A percentile compares a stretch with the other conserved stretches of the same genome.
Evolutionary conservation across 1,140 invertebrate genomes (phyloP).

Genomic region (Zaprionus vittiger): DNA sequence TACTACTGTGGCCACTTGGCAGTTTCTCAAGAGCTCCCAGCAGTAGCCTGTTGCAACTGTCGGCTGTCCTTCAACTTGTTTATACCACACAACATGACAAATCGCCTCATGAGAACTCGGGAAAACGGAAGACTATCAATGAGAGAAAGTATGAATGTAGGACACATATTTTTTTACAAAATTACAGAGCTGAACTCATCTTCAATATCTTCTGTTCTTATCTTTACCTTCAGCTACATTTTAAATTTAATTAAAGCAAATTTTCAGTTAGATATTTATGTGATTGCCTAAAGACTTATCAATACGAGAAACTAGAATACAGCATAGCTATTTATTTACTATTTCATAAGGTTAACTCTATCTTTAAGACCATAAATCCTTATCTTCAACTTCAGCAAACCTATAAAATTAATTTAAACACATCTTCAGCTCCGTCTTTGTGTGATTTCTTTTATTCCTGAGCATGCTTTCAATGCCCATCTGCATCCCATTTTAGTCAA

Average conservation of each 20-base stretch:
- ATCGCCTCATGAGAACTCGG: background rate
- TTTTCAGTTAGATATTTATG: background rate
- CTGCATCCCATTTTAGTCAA: conserved; percentile 12
- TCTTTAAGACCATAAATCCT: background rate
- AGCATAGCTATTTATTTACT: background rate
- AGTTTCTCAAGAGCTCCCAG: conserved; percentile 11
- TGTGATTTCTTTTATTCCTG: background rate
- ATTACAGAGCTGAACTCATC: background rate
- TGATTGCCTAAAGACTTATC: background rate
- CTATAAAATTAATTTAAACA: background rate
- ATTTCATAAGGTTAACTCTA: background rate
- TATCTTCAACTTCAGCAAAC: background rate
- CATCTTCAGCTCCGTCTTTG: background rate
- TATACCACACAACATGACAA: background rate
- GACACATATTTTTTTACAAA: background rate
- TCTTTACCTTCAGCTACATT: background rate
- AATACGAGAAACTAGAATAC: background rate
- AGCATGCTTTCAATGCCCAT: background rate
- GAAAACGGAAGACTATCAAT: background rate
- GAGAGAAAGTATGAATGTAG: background rate
- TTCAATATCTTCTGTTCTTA: background rate
- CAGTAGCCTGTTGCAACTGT: conserved; percentile 16
- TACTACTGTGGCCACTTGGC: conserved; percentile 44
- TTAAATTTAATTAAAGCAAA: background rate
- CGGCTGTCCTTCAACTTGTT: conserved; percentile 8